Conservation (phyloP, 2,888 invertebrate genomes). For the Ennomos erosarius region DNA sequence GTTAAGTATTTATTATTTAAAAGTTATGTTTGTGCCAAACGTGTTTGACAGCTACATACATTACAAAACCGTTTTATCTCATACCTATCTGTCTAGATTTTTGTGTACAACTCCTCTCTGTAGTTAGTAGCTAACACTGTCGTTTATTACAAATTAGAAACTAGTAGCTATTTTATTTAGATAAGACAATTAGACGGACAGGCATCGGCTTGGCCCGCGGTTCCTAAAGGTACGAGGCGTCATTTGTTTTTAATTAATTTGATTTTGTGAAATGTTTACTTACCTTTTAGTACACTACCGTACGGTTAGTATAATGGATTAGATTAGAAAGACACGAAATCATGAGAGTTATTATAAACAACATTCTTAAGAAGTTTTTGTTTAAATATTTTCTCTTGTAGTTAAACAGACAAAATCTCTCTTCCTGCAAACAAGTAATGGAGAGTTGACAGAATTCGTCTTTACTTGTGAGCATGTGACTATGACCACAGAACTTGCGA, state of each 20-base stretch:
- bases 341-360: slow-evolving; percentile 8
- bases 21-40: slow-evolving; percentile 12
- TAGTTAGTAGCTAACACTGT: too few species aligned
- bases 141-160: too few species aligned
- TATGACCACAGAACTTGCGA: too few species aligned
- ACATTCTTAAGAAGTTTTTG: slow-evolving; percentile 19
- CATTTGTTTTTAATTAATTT: not conserved
- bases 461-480: slow-evolving; percentile 4
- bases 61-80: slow-evolving; percentile 15
- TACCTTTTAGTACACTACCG: too few species aligned
- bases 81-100: not conserved
- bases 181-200: too few species aligned
- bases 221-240: too few species aligned
- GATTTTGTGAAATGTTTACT: too few species aligned
- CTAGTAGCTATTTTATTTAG: too few species aligned
- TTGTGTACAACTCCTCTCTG: too few species aligned
- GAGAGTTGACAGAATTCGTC: slow-evolving; percentile 21
- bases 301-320: not conserved
- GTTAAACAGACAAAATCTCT: slow-evolving; percentile 26
- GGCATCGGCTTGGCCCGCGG: too few species aligned
- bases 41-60: slow-evolving; percentile 26
- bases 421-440: slow-evolving; percentile 17
- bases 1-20: too few species aligned
- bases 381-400: slow-evolving; percentile 25
- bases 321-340: slow-evolving; percentile 13